Conservation (phyloP, 2,113 vertebrate genomes). For the Xiphias gladius region DNA sequence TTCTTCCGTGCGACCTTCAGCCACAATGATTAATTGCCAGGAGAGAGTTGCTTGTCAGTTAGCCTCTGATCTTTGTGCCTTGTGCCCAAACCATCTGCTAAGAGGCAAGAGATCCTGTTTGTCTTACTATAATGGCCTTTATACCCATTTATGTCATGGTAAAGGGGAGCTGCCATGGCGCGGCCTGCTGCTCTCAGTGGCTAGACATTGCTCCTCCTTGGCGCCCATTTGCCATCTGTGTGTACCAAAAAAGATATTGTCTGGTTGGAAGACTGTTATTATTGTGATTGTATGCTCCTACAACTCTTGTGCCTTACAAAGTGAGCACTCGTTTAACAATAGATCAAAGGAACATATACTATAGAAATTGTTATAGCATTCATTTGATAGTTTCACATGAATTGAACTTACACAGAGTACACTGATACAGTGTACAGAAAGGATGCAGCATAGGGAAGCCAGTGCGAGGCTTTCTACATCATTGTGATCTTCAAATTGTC, state of each 20-base stretch:
- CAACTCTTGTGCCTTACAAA: slow-evolving; percentile 41
- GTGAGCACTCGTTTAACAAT: slow-evolving; percentile 16
- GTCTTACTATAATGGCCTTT: slow-evolving; percentile 78
- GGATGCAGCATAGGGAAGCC: background rate
- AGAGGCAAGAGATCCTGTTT: slow-evolving; percentile 79
- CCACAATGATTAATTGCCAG: slow-evolving; percentile 89
- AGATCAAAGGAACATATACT: slow-evolving; percentile 24
- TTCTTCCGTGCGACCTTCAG: slow-evolving; percentile 87
- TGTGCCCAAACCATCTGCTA: slow-evolving; percentile 87
- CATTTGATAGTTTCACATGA: slow-evolving; percentile 41
- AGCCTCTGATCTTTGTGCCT: slow-evolving; percentile 89
- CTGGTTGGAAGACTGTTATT: slow-evolving; percentile 33
- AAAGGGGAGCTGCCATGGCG: slow-evolving; percentile 72
- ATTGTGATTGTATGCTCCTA: slow-evolving; percentile 32
- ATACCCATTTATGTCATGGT: slow-evolving; percentile 77
- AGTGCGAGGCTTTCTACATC: background rate
- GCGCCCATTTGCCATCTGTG: slow-evolving; percentile 81
- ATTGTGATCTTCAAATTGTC: slow-evolving; percentile 28
- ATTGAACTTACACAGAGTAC: slow-evolving; percentile 9
- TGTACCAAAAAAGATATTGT: slow-evolving; percentile 46
- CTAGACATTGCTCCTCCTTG: slow-evolving; percentile 56
- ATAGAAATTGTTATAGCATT: background rate
- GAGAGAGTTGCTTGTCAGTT: slow-evolving; percentile 88
- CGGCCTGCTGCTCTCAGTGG: slow-evolving; percentile 63
- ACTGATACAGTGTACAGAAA: slow-evolving; percentile 14